These are phyloP conservation scores for Anolis sagrei DNA, from an alignment of 2,113 vertebrate genomes.

Conservation along the genomic window DNA sequence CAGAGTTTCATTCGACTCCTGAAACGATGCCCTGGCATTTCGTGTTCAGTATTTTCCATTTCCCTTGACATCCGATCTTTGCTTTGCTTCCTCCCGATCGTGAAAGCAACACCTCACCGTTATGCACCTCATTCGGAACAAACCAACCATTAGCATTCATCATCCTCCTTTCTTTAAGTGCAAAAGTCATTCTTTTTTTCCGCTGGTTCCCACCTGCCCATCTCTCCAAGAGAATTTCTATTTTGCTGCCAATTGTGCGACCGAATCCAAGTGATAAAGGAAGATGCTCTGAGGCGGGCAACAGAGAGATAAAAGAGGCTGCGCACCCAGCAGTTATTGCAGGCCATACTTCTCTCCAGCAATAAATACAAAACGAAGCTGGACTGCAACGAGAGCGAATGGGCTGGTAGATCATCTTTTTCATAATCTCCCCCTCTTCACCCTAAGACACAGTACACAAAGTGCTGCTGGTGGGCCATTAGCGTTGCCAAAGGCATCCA, in stretches of 20 bases:
- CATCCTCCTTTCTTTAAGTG: neutral
- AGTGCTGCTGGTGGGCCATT: conserved; percentile 19
- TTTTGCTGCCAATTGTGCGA: rapidly evolving
- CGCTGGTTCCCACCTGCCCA: neutral
- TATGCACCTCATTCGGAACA: neutral
- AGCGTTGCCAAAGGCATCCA: conserved; percentile 76
- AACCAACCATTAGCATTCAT: neutral
- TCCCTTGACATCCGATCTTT: conserved; percentile 63
- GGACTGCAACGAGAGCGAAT: conserved; percentile 12
- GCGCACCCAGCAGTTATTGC: rapidly evolving
- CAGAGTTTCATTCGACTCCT: conserved; percentile 30
- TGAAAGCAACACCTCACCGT: conserved; percentile 26
- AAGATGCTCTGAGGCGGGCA: neutral
- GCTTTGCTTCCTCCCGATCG: conserved; percentile 20
- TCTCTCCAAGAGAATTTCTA: neutral
- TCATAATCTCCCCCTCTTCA: neutral
- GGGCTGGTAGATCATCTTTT: neutral
- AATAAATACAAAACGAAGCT: conserved; percentile 27
- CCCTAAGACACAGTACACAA: neutral
- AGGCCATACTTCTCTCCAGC: neutral
- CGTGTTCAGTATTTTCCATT: conserved; percentile 57
- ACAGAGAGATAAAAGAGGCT: rapidly evolving
- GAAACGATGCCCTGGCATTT: conserved; percentile 72
- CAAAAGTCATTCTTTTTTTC: no score
- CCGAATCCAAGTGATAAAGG: rapidly evolving